Evolutionary conservation across 2,797 vertebrate species (phyloP).

Genomic region (Sylvia borin): DNA sequence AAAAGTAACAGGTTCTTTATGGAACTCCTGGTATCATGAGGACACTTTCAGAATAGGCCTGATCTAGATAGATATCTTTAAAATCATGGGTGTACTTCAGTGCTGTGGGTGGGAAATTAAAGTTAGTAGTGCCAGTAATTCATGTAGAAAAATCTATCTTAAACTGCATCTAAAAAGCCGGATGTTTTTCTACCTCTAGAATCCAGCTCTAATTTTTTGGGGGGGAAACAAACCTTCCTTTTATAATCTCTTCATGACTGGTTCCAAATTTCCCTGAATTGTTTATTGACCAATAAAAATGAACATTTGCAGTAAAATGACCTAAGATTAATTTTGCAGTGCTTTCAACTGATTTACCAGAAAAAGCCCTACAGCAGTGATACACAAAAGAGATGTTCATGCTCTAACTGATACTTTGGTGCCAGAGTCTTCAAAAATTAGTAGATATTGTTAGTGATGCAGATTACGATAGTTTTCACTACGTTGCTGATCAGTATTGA

Average conservation of each 20-base stretch:
- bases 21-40: not conserved
- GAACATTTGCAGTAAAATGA: not conserved
- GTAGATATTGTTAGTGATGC: not conserved
- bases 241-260: not conserved
- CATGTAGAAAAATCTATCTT: conserved; percentile 39
- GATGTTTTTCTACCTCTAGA: conserved; percentile 35
- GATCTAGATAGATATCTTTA: not conserved
- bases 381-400: not conserved
- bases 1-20: not conserved
- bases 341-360: not conserved
- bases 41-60: not conserved
- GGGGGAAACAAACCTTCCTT: not conserved
- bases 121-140: conserved; percentile 8
- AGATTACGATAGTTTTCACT: not conserved
- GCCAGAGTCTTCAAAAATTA: not conserved
- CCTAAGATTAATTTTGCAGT: not conserved
- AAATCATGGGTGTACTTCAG: not conserved
- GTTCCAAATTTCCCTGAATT: conserved; percentile 49
- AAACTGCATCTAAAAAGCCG: conserved; percentile 35
- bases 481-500: fast-evolving
- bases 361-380: not conserved
- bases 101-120: not conserved
- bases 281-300: conserved; percentile 2
- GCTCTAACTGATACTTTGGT: not conserved
- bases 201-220: not conserved